Evolutionary conservation across 2,113 vertebrate genomes (phyloP), one percentile per base, ranked within the genome.

Genomic region (Zeus faber): DNA sequence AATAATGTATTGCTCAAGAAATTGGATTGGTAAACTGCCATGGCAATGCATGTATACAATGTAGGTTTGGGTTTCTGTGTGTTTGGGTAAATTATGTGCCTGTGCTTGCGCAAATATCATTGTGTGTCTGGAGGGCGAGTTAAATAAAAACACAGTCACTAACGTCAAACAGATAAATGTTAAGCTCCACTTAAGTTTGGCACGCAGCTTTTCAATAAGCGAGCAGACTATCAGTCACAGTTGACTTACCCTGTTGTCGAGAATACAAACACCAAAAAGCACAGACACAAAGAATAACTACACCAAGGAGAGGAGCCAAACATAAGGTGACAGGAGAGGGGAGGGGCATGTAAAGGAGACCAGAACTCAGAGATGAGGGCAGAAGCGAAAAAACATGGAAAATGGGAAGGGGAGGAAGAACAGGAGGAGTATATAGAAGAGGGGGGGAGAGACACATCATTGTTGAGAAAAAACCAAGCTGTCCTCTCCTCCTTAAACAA

Each of bases 181-280:
- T 2, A 41, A 80, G 67, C 55, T 79, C 69, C 66, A 73, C 74
- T 67, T 69, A 74, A 74, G 75, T 83, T 85, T 85, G 79, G 83
- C 81, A 80, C 76, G 71, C 79, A 79, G 83, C 81, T 85, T 82
- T 79, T 84, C 74, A 72, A 74, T 66, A 82, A 82, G 78, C 80
- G 77, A 76, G 73, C 45, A 78, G 68, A 79, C 73, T 70, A 74
- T 83, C 80, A 80, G 84, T 83, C 85, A 79, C 71, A 69, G 75
- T 73, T 67, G 85, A 85, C 80, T 85, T 83, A 87, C 85, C 85
- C 85, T 87, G 85, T 87, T 82, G 75, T 85, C 77, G 83, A 83
- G 76, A 79, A 74, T 82, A 85, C 79, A 82, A 79, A 85, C 75
- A 80, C 82, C 66, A 71, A 80, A 80, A 77, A 83, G 76, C 77